Evolutionary conservation across 2,888 invertebrate species (phyloP).

Genomic region (Rambutsinella grinnellia): DNA sequence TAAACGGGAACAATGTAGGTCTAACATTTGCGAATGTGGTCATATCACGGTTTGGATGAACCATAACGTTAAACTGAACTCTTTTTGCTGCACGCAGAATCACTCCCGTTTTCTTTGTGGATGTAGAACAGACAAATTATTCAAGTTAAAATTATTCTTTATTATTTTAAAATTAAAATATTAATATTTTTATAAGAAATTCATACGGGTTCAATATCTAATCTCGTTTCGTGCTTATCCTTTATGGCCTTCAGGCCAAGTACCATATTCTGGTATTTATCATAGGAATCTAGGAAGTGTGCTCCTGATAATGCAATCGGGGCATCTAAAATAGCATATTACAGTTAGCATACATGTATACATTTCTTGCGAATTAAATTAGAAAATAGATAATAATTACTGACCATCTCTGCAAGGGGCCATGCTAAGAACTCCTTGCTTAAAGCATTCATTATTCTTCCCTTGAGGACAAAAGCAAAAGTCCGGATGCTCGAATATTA

Average conservation of each 20-base stretch:
- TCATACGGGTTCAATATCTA: conserved; percentile 88
- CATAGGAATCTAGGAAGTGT: conserved; percentile 83
- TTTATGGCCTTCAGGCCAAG: conserved; percentile 80
- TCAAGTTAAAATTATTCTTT: background rate
- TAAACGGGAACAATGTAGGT: conserved; percentile 85
- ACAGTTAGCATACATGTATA: too few relatives aligned
- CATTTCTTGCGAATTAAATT: too few relatives aligned
- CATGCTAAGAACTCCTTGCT: conserved; percentile 63
- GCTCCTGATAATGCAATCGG: conserved; percentile 91
- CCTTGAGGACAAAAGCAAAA: conserved; percentile 65
- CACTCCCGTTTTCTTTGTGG: conserved; percentile 62
- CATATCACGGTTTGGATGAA: conserved; percentile 80
- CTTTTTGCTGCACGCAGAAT: conserved; percentile 69
- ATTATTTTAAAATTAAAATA: background rate
- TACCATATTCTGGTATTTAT: conserved; percentile 73
- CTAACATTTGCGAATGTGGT: conserved; percentile 82
- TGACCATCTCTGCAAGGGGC: conserved; percentile 65
- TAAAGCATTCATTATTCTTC: conserved; percentile 60
- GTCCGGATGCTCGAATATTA: conserved; percentile 61
- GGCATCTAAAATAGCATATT: conserved; percentile 75
- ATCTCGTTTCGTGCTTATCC: conserved; percentile 81
- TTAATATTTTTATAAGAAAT: background rate
- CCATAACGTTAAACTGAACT: conserved; percentile 85
- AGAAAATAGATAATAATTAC: too few relatives aligned
- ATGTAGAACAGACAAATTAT: conserved; percentile 22